Evolutionary conservation across 1,140 invertebrate genomes (phyloP), one percentile per base, ranked within the genome.

Genomic region (Kradibia gibbosae): DNA sequence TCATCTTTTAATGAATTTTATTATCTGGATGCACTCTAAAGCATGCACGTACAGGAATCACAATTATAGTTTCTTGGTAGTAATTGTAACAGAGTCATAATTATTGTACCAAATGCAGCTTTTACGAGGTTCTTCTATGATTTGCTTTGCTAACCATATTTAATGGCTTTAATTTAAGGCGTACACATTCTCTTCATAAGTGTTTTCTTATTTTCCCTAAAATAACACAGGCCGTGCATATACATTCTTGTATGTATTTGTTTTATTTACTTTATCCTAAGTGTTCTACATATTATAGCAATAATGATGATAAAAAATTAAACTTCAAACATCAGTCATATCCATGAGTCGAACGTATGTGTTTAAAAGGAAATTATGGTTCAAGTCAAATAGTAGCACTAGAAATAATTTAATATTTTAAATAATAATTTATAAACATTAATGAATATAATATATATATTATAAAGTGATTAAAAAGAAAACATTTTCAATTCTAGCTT

Each of bases 1-100:
- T 34, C 31, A 65, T 65, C 31, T 28, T 36, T 67, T 67, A 34
- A 39, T 36, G 62, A 67, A 67, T 67, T 67, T 67, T 67, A 65
- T 67, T n/a, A n/a, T 67, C 20, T 67, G 34, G 17, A 53, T 39
- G 62, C 62, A 67, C 62, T 31, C 15, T 67, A n/a, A 67, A 36
- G 17, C 28, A n/a, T 17, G 62, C 62, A 67, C 62, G 62, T 67
- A 36, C 20, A n/a, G 20, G n/a, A 36, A 67, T 67, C 3, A 22
- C 34, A 34, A 39, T 67, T 67, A 11, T 39, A 67, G 28, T 22
- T 17, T 67, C 34, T 4, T n/a, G 11, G n/a, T 4, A 67, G 39
- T 39, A 39, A 65, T 67, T 39, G 11, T 65, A 65, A 65, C 62
- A 36, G 28, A 65, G 62, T 65, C 15, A 2, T 17, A 65, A 65